Percentiles rank a stretch among this genome's conserved stretches.
Conservation (phyloP, 2,113 vertebrate genomes). For the Meles meles region DNA sequence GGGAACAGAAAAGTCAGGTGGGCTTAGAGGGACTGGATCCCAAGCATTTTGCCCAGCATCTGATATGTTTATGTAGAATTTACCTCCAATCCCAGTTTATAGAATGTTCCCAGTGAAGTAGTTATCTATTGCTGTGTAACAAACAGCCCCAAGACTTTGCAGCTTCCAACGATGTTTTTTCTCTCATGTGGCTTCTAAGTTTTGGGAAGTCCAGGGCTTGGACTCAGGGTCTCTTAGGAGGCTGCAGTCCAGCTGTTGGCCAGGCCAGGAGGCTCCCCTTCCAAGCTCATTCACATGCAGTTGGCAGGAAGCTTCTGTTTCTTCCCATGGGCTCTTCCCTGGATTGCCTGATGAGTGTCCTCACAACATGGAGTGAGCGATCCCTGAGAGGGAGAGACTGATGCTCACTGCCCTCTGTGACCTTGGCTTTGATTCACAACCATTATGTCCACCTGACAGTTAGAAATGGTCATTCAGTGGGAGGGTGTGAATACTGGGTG, state of each 20-base stretch:
- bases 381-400: not conserved
- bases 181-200: not conserved
- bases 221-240: not conserved
- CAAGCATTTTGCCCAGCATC: not conserved
- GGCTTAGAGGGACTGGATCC: not conserved
- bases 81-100: not conserved
- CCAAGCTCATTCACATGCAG: not conserved
- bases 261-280: not conserved
- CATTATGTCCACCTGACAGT: rapidly evolving
- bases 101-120: not conserved
- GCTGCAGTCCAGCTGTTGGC: not conserved
- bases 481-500: rapidly evolving
- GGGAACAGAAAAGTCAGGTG: not conserved
- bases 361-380: rapidly evolving
- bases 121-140: not conserved
- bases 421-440: not conserved
- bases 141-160: not conserved
- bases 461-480: not conserved
- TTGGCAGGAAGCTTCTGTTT: not conserved
- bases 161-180: not conserved
- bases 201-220: not conserved
- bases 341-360: not conserved
- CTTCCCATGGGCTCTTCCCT: rapidly evolving
- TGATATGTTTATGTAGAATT: not conserved
- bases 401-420: not conserved